Conservation (phyloP, 2,797 vertebrate species). For the Lemur catta region DNA sequence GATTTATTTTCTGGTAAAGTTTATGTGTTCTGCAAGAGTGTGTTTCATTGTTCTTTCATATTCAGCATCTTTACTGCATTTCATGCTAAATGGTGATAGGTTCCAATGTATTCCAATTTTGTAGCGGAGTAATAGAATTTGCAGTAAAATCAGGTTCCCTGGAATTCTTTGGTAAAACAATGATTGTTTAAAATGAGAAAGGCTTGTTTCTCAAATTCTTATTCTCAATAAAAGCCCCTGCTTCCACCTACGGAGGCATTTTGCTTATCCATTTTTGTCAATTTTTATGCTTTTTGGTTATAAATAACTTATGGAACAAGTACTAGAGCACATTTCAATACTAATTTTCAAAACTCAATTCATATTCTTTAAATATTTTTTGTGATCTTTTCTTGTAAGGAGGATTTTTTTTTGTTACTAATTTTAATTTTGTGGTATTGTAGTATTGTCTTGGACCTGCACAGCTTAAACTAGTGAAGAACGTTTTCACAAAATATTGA, state of each 20-base stretch:
- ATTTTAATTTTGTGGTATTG: slow-evolving; percentile 20
- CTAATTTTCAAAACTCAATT: slow-evolving; percentile 51
- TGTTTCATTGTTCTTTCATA: neutral
- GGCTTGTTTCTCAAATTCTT: slow-evolving; percentile 41
- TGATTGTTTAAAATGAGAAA: slow-evolving; percentile 47
- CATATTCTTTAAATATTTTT: slow-evolving; percentile 31
- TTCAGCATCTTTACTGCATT: slow-evolving; percentile 3
- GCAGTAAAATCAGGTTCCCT: slow-evolving; percentile 14
- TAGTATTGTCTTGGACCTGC: neutral
- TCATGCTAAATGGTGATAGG: neutral
- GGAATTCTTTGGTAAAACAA: slow-evolving; percentile 40
- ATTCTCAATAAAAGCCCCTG: slow-evolving; percentile 3
- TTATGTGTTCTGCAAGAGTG: neutral
- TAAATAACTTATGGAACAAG: slow-evolving; percentile 60
- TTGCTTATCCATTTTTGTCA: slow-evolving; percentile 41
- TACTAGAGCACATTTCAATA: slow-evolving; percentile 31
- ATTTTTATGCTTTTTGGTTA: slow-evolving; percentile 43
- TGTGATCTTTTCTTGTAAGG: neutral
- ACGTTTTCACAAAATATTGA: neutral
- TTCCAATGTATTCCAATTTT: neutral
- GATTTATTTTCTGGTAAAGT: slow-evolving; percentile 4
- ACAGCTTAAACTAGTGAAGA: neutral
- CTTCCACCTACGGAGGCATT: neutral
- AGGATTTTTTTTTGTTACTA: neutral
- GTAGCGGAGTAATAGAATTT: neutral